phyloP scores from a whole-genome alignment of 23 tunicate genomes.

The Oikopleura vanhoeffeni region DNA sequence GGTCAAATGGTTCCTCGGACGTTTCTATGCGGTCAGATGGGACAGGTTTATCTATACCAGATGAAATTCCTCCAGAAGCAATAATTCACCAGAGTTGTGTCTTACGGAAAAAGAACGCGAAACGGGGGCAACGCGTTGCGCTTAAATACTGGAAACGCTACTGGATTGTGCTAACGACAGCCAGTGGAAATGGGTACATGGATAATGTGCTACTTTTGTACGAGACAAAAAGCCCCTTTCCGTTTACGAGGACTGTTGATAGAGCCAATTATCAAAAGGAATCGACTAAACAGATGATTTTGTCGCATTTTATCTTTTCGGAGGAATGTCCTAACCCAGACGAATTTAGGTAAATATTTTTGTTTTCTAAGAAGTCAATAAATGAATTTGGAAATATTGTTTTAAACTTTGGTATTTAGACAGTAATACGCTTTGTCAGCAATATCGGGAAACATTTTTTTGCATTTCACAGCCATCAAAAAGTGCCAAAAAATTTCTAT shows the following conservation, averaged over 20 bases:
- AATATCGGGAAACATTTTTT: no score
- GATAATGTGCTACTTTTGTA: constrained; percentile 7
- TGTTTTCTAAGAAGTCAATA: background rate
- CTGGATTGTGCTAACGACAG: constrained; percentile 10
- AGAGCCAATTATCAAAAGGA: background rate
- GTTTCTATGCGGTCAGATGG: background rate
- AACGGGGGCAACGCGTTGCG: background rate
- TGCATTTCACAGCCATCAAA: no score
- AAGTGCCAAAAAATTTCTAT: no score
- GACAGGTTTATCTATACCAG: background rate
- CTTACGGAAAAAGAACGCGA: background rate
- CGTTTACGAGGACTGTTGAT: background rate
- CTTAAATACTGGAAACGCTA: constrained; percentile 14
- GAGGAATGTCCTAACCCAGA: constrained; percentile 12
- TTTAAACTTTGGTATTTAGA: no score
- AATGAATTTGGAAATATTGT: no score
- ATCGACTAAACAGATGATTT: background rate
- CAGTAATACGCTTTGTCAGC: no score
- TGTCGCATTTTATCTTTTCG: constrained; percentile 4
- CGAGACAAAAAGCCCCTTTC: constrained; percentile 1
- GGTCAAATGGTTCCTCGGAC: background rate
- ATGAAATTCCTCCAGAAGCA: constrained; percentile 6
- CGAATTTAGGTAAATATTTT: background rate
- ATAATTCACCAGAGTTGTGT: background rate
- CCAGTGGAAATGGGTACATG: background rate